Percentiles rank a stretch among this genome's conserved stretches.
Evolutionary conservation across 2,113 vertebrate genomes (phyloP).

Genomic region (Phainopepla nitens): DNA sequence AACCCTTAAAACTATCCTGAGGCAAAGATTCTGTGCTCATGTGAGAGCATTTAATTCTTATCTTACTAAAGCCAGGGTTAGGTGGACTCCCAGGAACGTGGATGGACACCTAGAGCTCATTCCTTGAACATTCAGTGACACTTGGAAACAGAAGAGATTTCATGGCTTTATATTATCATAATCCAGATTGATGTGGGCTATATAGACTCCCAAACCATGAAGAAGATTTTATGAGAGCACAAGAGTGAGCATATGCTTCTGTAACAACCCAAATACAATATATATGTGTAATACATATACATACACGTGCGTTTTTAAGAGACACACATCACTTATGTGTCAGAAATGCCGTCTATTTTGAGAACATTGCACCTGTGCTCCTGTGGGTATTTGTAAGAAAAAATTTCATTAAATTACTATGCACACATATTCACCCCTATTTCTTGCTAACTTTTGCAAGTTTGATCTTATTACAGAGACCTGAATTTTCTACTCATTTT

Average conservation of each 20-base stretch:
- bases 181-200: background rate
- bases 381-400: background rate
- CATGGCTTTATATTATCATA: background rate
- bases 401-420: background rate
- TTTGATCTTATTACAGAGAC: background rate
- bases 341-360: background rate
- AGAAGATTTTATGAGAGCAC: conserved; percentile 21
- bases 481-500: conserved; percentile 1
- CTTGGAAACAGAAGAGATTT: conserved; percentile 3
- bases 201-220: background rate
- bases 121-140: background rate
- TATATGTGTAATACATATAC: background rate
- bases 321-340: background rate
- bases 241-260: background rate
- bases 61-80: background rate
- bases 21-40: background rate
- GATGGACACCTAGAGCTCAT: background rate
- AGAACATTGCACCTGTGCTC: background rate
- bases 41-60: background rate
- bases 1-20: background rate
- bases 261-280: background rate
- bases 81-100: background rate
- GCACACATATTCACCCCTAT: rapidly evolving
- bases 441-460: background rate
- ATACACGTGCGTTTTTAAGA: background rate